These are phyloP conservation scores for Strongylocentrotus purpuratus DNA, from an alignment of 35 echinoderm and acorn worm genomes.

Conservation along the genomic window DNA sequence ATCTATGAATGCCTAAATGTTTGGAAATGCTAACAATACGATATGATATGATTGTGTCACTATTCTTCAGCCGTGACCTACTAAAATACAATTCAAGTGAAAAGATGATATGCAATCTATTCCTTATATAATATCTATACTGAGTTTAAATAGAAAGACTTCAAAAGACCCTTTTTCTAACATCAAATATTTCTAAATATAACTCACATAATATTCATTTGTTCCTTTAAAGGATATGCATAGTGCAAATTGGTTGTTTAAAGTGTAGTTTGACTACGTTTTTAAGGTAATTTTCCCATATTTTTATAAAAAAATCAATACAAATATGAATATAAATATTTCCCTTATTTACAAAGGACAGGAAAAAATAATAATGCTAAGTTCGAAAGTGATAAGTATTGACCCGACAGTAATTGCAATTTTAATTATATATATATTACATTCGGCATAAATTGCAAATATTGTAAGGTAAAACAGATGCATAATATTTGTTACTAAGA, in stretches of 20 bases:
- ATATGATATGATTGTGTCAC: no score
- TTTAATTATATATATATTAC: not conserved
- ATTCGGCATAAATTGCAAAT: no score
- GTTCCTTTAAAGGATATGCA: not conserved
- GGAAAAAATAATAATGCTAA: not conserved
- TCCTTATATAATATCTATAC: not conserved
- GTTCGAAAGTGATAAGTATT: no score
- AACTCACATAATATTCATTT: not conserved
- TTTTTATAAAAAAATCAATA: constrained; percentile 31
- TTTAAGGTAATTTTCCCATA: not conserved
- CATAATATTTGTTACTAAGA: no score
- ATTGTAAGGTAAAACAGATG: no score
- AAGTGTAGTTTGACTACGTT: constrained; percentile 39
- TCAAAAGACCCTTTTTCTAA: not conserved
- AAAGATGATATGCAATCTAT: not conserved
- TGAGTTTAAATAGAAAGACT: not conserved
- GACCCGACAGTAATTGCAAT: not conserved
- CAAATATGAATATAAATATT: constrained; percentile 37
- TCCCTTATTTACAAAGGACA: constrained; percentile 17
- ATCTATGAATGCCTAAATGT: no score
- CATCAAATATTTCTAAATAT: not conserved
- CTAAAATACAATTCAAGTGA: not conserved
- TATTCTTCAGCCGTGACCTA: not conserved
- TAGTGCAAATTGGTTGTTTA: constrained; percentile 6
- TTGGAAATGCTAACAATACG: no score